phyloP scores from a whole-genome alignment of 2,888 invertebrate species.

The Ectemnius lituratus region DNA sequence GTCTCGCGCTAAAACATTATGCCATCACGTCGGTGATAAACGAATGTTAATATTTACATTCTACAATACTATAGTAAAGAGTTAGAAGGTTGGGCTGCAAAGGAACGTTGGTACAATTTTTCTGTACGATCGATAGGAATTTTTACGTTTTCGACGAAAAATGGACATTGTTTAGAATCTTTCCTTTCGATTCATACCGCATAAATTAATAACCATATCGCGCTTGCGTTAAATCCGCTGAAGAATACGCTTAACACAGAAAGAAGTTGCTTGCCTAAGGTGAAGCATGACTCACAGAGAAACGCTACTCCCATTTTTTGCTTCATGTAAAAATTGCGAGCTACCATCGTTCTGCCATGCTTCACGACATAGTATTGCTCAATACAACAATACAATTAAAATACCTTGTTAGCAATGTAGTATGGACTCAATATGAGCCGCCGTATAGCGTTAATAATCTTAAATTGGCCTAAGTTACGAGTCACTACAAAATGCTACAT shows the following conservation, averaged over 20 bases:
- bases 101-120: conserved; percentile 54
- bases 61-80: conserved; percentile 43
- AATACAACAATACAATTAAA: conserved; percentile 73
- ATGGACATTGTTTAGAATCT: conserved; percentile 19
- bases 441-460: conserved; percentile 67
- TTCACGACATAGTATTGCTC: conserved; percentile 43
- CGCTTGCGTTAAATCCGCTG: conserved; percentile 34
- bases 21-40: conserved; percentile 52
- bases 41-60: conserved; percentile 51
- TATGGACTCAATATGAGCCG: conserved; percentile 75
- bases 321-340: conserved; percentile 14
- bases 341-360: conserved; percentile 29
- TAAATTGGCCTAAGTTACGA: conserved; percentile 66
- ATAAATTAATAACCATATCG: conserved; percentile 44
- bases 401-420: conserved; percentile 69
- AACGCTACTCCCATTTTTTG: conserved; percentile 8
- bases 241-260: conserved; percentile 41
- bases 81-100: conserved; percentile 52
- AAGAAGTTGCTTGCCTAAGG: conserved; percentile 41
- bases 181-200: conserved; percentile 21
- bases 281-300: conserved; percentile 28
- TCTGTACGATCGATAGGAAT: conserved; percentile 5
- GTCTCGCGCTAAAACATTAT: conserved; percentile 56
- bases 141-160: conserved; percentile 4
- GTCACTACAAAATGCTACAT: conserved; percentile 62